A percentile compares a stretch with the other conserved stretches of the same genome.
phyloP scores from a whole-genome alignment of 2,113 vertebrate species.

The Oplegnathus fasciatus region DNA sequence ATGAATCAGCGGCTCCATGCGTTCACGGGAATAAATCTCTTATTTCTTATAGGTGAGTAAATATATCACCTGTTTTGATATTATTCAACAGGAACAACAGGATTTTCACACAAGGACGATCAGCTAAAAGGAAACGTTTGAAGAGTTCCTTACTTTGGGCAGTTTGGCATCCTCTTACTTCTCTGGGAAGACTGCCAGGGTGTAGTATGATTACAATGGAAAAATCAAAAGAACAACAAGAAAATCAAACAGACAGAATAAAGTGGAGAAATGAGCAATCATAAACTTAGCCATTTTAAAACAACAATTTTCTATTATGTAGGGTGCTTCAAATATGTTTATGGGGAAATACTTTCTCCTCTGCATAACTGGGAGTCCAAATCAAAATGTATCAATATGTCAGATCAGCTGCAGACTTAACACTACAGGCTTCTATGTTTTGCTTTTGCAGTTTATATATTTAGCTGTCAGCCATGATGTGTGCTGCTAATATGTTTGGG shows the following conservation, averaged over 20 bases:
- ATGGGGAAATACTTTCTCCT: not conserved
- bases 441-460: no score
- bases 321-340: not conserved
- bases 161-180: conserved; percentile 1
- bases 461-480: not conserved
- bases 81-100: not conserved
- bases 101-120: not conserved
- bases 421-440: no score
- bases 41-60: not conserved
- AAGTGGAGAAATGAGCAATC: not conserved
- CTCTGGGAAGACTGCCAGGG: conserved; percentile 10
- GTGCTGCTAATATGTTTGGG: not conserved
- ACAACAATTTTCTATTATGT: not conserved
- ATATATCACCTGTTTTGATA: not conserved
- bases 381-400: not conserved
- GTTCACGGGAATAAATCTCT: not conserved
- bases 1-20: not conserved
- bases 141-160: not conserved
- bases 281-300: not conserved
- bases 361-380: not conserved
- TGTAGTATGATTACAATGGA: not conserved
- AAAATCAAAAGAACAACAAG: not conserved
- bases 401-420: not conserved
- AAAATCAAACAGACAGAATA: not conserved
- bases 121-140: not conserved